Evolutionary conservation across 1,140 invertebrate species (phyloP), one percentile per base, ranked within the genome.

Genomic region (Orussus abietinus): DNA sequence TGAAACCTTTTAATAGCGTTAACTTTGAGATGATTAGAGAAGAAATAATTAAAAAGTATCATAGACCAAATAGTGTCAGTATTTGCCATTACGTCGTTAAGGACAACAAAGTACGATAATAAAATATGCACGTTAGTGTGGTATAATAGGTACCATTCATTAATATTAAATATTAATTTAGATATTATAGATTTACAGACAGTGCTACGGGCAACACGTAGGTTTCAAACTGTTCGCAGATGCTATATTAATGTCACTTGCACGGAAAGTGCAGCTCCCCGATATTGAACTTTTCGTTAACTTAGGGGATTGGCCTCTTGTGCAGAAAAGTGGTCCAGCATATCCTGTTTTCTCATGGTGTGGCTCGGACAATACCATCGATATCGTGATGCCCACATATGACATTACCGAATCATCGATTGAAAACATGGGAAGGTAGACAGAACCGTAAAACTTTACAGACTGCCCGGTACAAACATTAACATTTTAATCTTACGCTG

Each of bases 281-380:
- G 86, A 98, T 74, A 69, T 90, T 41, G 92, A 97, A 68, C 84
- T 98, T 54, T 85, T 96, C 52, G 79, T 91, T 18, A 98, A 98
- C 75, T 76, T 98, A 10, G 94, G 94, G 11, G 94, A 98, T 71
- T 98, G 93, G 92, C 94, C 95, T 7, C 68, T 98, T 9, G 77
- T 81, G 1, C 68, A 75, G 28, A 79, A 79, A 38, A 77, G 78
- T 10, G 55, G 71, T 10, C 65, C 72, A 26, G 68, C 75, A 10
- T 77, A 86, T 50, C 92, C 94, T n/a, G 84, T 98, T 38, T 92
- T 98, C 64, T 96, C 92, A 21, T 98, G 95, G 94, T 97, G 94
- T 75, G 92, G 92, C 1, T 95, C 90, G 47, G 74, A 81, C 35
- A 80, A 86, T 47, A 84, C 84, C 3, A 72, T 77, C 53, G 95